A percentile compares a stretch with the other conserved stretches of the same genome.
phyloP scores from a whole-genome alignment of 2,797 vertebrate species.

The Jordanella pulchra region DNA sequence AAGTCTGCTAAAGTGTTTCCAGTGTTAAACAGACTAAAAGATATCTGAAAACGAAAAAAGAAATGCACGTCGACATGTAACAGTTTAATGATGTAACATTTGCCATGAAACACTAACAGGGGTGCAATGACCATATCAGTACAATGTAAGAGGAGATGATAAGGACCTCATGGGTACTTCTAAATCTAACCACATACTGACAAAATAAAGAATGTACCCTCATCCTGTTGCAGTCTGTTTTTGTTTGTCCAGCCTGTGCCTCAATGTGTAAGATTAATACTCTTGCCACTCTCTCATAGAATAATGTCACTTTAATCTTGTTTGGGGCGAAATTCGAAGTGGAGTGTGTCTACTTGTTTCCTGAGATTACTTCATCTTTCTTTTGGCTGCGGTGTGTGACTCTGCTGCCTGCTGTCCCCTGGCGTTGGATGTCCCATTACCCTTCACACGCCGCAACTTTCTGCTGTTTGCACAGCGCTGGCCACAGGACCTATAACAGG shows the following conservation, averaged over 20 bases:
- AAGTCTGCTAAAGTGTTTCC: not conserved
- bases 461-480: conserved; percentile 85
- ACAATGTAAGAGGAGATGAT: conserved; percentile 50
- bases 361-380: conserved; percentile 87
- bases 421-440: conserved; percentile 88
- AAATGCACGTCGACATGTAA: conserved; percentile 11
- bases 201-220: conserved; percentile 76
- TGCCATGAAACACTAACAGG: conserved; percentile 26
- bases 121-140: conserved; percentile 28
- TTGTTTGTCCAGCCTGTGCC: conserved; percentile 75
- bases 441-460: conserved; percentile 87
- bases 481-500: conserved; percentile 79
- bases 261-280: conserved; percentile 84
- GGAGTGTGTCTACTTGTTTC: conserved; percentile 88
- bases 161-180: conserved; percentile 48
- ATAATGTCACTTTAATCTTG: conserved; percentile 88
- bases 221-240: conserved; percentile 56
- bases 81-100: conserved; percentile 20
- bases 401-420: conserved; percentile 83
- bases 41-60: not conserved
- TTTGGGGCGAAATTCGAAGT: conserved; percentile 86
- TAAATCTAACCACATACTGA: conserved; percentile 57
- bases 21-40: not conserved
- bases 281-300: conserved; percentile 83
- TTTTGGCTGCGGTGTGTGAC: conserved; percentile 80